Evolutionary conservation across 2,797 vertebrate species (phyloP), one percentile per base, ranked within the genome.

Genomic region (Paedocypris micromegethes): DNA sequence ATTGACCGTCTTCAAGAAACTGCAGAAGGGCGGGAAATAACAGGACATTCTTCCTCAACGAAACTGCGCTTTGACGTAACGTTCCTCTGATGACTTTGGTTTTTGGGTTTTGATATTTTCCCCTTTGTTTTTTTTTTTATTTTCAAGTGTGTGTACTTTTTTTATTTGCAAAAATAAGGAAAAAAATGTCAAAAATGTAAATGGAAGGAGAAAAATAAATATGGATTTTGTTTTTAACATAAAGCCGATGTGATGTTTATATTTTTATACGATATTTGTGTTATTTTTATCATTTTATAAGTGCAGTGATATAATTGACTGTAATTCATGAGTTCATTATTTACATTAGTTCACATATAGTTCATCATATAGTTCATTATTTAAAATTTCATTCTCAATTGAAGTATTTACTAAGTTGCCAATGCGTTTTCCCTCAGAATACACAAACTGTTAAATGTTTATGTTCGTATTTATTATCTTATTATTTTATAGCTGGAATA

Each of bases 161-260:
- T 78, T 82, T 80, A 85, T 75, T 78, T 23, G 83, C 85, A 86
- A 84, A 75, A 83, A 82, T 78, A 81, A 83, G 74, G 86, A 78
- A 83, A 78, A 81, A 86, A 83, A 84, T 52, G 71, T 66, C 51
- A 84, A 68, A 80, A 81, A 82, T 83, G 72, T 83, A 86, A 82
- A 80, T 80, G 83, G 71, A 81, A 79, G 82, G 79, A 79, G 74
- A 79, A 82, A 85, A 77, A 81, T 80, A 86, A 86, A 89, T 83
- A 74, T 67, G 64, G 75, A 72, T 84, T 87, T 89, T 88, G 87
- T 90, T 91, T 88, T 87, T 88, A 89, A 86, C 81, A 83, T 55
- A 84, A 69, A 9, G 56, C 63, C 50, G 68, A 76, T 79, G 78
- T 79, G 78, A 51, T 60, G 6, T 3, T 5, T 23, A 9, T n/a